A percentile compares a stretch with the other conserved stretches of the same genome.
Evolutionary conservation across 2,797 vertebrate species (phyloP).

Genomic region (Spondyliosoma cantharus): DNA sequence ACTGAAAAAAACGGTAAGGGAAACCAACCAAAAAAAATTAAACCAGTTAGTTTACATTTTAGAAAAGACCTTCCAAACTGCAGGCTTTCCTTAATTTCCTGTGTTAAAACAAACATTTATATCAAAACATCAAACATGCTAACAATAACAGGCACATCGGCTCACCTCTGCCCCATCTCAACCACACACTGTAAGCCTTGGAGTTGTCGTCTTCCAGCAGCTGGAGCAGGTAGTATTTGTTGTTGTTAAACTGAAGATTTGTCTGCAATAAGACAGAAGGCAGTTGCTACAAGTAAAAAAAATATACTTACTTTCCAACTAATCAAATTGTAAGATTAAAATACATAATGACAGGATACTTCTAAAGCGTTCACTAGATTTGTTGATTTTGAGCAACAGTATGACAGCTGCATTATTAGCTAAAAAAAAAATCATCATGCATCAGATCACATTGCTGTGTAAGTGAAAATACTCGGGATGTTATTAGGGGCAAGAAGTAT

Average conservation of each 20-base stretch:
- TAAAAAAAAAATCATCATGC: too few relatives aligned
- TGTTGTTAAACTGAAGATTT: slow-evolving; percentile 94
- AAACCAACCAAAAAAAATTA: not conserved
- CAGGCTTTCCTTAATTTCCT: not conserved
- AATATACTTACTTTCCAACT: not conserved
- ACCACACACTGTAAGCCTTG: slow-evolving; percentile 89
- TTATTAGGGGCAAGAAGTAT: too few relatives aligned
- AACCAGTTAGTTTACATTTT: not conserved
- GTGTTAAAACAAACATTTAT: not conserved
- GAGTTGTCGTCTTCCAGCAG: slow-evolving; percentile 87
- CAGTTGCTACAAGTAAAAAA: not conserved
- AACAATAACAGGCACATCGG: not conserved
- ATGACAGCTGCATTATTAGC: too few relatives aligned
- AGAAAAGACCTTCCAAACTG: not conserved
- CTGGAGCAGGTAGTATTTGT: slow-evolving; percentile 94
- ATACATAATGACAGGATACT: not conserved
- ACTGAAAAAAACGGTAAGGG: slow-evolving; percentile 76
- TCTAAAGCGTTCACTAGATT: not conserved
- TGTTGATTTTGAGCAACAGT: too few relatives aligned
- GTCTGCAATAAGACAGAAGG: slow-evolving; percentile 80
- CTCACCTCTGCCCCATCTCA: slow-evolving; percentile 93
- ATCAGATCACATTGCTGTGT: too few relatives aligned
- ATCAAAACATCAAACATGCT: not conserved
- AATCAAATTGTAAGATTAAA: not conserved
- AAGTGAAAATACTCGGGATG: too few relatives aligned